Evolutionary conservation across 2,888 invertebrate genomes (phyloP).

Genomic region (Trichacis sp.): DNA sequence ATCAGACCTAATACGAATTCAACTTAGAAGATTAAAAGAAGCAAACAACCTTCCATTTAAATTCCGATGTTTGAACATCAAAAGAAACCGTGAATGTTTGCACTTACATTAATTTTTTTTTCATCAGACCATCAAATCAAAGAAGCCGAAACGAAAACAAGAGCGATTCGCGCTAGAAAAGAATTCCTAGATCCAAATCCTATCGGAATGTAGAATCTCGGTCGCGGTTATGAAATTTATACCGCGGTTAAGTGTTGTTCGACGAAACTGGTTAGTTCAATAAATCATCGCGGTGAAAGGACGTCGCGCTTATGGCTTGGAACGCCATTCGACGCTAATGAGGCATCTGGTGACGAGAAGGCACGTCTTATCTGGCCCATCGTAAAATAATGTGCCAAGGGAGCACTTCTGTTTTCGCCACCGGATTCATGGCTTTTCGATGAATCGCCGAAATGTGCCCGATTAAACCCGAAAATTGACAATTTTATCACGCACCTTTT

Average conservation of each 20-base stretch:
- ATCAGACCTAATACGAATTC: too few relatives aligned
- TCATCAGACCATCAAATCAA: too few relatives aligned
- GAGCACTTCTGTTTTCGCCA: conserved; percentile 39
- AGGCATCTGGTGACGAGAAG: conserved; percentile 54
- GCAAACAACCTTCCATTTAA: too few relatives aligned
- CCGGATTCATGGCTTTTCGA: not conserved
- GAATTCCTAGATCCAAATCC: conserved; percentile 22
- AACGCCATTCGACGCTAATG: conserved; percentile 51
- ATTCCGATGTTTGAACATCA: too few relatives aligned
- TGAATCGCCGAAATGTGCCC: too few relatives aligned
- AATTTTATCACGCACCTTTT: too few relatives aligned
- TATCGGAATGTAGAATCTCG: conserved; percentile 39
- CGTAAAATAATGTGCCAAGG: conserved; percentile 47
- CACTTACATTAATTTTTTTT: too few relatives aligned
- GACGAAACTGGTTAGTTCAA: conserved; percentile 33
- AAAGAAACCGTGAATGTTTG: too few relatives aligned
- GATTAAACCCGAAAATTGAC: too few relatives aligned
- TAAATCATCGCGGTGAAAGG: conserved; percentile 45
- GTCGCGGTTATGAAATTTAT: conserved; percentile 41
- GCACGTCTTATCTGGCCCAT: conserved; percentile 50
- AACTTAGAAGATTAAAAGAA: too few relatives aligned
- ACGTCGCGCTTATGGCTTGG: conserved; percentile 36
- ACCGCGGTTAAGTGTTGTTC: conserved; percentile 29
- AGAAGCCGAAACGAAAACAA: too few relatives aligned
- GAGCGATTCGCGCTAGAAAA: not conserved